Conservation (phyloP, 2,888 invertebrate genomes). For the Rotaria socialis region DNA sequence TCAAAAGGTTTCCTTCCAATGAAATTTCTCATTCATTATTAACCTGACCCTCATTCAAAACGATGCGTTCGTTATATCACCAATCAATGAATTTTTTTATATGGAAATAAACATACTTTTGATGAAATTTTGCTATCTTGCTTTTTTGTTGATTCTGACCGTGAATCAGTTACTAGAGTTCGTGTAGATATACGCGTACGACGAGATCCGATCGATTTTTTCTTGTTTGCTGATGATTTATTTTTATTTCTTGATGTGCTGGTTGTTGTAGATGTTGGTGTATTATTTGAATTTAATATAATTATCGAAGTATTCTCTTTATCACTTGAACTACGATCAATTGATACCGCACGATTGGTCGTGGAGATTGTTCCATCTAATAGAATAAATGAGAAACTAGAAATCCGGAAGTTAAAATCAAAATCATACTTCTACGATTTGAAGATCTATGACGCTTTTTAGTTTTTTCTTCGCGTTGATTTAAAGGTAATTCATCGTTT, state of each 20-base stretch:
- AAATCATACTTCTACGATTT: neutral
- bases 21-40: too few relatives aligned
- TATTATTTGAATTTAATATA: neutral
- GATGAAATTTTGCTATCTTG: neutral
- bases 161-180: neutral
- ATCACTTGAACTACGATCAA: conserved; percentile 37
- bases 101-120: neutral
- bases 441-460: neutral
- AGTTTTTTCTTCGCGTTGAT: neutral
- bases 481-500: neutral
- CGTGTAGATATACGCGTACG: neutral
- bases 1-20: too few relatives aligned
- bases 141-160: neutral
- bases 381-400: neutral
- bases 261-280: neutral
- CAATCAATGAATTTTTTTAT: too few relatives aligned
- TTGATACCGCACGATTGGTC: neutral
- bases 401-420: neutral
- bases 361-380: neutral
- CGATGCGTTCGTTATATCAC: too few relatives aligned
- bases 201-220: neutral
- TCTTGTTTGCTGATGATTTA: neutral
- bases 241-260: neutral
- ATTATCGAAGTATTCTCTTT: conserved; percentile 2
- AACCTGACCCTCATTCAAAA: too few relatives aligned